phyloP scores from a whole-genome alignment of 2,797 vertebrate genomes.

The Garrulus glandarius region DNA sequence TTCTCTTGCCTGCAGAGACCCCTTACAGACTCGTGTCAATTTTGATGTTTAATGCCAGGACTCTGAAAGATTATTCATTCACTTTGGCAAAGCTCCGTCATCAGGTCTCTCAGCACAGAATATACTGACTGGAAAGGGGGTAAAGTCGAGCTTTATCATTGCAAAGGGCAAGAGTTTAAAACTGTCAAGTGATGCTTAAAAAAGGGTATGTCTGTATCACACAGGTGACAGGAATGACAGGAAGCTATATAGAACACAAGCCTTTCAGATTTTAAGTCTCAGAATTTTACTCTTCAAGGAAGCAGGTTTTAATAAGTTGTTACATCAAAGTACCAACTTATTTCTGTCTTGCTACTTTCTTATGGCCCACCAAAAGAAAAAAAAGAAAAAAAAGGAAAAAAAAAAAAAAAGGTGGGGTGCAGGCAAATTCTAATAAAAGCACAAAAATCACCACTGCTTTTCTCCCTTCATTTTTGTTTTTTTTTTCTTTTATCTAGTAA shows the following conservation, averaged over 20 bases:
- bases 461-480: not conserved
- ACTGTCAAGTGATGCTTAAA: not conserved
- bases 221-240: not conserved
- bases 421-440: not conserved
- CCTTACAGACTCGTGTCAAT: rapidly evolving
- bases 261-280: not conserved
- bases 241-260: not conserved
- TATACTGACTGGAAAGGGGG: not conserved
- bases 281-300: not conserved
- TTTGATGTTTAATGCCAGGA: not conserved
- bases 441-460: not conserved
- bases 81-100: not conserved
- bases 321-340: not conserved
- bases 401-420: rapidly evolving
- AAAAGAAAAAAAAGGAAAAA: not conserved
- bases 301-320: not conserved
- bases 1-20: not conserved
- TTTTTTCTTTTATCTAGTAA: not conserved
- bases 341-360: not conserved
- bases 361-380: not conserved
- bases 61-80: not conserved
- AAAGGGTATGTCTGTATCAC: not conserved
- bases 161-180: not conserved
- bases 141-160: not conserved
- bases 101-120: not conserved